These are phyloP conservation scores for Eurypyga helias DNA, from an alignment of 2,113 vertebrate genomes.

Conservation along the genomic window DNA sequence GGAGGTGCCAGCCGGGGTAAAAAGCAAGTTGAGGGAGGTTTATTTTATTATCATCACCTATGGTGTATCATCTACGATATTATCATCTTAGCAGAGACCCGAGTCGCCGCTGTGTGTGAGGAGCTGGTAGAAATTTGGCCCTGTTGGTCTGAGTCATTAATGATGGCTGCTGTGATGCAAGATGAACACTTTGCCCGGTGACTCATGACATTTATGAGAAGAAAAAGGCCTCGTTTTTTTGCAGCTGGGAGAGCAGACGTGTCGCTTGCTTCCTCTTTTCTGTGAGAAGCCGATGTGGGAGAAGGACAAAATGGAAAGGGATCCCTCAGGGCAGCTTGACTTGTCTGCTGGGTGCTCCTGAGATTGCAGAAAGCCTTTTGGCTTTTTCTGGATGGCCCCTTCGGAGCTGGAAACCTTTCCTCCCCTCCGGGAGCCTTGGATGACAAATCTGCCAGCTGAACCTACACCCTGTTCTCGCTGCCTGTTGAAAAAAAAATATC, in stretches of 20 bases:
- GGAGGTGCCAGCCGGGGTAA: neutral
- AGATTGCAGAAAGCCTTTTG: neutral
- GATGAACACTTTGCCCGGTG: neutral
- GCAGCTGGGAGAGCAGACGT: neutral
- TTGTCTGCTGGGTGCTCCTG: rapidly evolving
- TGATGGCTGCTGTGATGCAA: neutral
- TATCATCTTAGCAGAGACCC: rapidly evolving
- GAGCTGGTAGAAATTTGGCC: neutral
- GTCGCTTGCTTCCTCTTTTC: neutral
- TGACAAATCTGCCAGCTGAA: neutral
- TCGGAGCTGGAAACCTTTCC: neutral
- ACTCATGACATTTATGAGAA: neutral
- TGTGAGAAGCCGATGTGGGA: rapidly evolving
- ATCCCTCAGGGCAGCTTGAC: rapidly evolving
- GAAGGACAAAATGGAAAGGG: neutral
- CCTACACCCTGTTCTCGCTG: neutral
- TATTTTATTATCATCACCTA: rapidly evolving
- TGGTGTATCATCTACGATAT: rapidly evolving
- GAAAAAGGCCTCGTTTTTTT: neutral
- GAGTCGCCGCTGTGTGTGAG: rapidly evolving
- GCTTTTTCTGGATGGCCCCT: neutral
- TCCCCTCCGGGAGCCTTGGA: rapidly evolving
- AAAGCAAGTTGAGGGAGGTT: rapidly evolving
- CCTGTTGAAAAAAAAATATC: neutral
- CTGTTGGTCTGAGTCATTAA: neutral